Conservation (phyloP, 2,113 vertebrate genomes). For the Galbula dea region DNA sequence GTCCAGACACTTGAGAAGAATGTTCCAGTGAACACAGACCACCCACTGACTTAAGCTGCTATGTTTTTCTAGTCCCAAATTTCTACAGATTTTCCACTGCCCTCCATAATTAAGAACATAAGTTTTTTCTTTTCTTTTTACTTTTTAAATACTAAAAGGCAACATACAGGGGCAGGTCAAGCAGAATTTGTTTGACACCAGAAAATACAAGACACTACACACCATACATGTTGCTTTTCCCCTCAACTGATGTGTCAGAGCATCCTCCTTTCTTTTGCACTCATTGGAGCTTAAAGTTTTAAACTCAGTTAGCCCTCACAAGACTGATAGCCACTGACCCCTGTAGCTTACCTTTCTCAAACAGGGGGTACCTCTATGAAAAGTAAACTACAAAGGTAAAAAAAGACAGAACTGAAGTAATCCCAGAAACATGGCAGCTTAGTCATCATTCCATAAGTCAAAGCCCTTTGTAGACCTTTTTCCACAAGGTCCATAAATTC, state of each 20-base stretch:
- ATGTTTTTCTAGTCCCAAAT: background rate
- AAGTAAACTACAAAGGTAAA: background rate
- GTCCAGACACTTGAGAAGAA: slow-evolving; percentile 4
- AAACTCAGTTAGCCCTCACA: background rate
- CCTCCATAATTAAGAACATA: slow-evolving; percentile 27
- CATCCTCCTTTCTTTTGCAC: background rate
- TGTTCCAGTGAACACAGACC: slow-evolving; percentile 18
- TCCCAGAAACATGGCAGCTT: background rate
- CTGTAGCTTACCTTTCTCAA: background rate
- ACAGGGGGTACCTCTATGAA: background rate
- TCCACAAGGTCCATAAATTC: background rate
- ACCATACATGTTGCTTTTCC: background rate
- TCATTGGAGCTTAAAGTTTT: background rate
- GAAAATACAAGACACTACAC: background rate
- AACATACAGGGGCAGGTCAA: background rate
- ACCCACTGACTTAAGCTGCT: slow-evolving; percentile 30
- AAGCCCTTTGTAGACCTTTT: background rate
- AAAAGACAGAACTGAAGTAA: background rate
- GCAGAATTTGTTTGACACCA: background rate
- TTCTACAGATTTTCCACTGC: slow-evolving; percentile 8
- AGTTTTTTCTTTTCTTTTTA: background rate
- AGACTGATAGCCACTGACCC: background rate
- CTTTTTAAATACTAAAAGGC: background rate
- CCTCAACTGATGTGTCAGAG: background rate
- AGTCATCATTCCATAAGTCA: background rate